Evolutionary conservation across 2,888 invertebrate species (phyloP), one percentile per base, ranked within the genome.

Genomic region (Brenthis ino): DNA sequence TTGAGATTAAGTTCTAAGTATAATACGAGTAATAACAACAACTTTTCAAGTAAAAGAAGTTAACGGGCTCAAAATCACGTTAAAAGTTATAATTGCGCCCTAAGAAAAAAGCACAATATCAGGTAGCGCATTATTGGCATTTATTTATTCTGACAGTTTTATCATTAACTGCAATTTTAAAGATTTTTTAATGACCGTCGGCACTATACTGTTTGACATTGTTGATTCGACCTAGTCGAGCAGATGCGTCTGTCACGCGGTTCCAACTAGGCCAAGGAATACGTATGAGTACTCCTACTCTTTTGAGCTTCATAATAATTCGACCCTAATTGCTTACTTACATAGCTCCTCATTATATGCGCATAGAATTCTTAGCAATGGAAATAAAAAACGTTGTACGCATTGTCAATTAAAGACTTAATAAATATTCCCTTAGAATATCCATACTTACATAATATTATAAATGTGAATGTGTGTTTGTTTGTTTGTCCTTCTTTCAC

Each of bases 241-340:
- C 82, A 83, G 83, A 85, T 84, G 85, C 82, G 80, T 78, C 82
- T 82, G 84, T 88, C 85, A 87, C 88, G 87, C 82, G 81, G 80
- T 76, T 77, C 79, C 79, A 89, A 85, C 80, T 84, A 77, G 88
- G 89, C 84, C 90, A 91, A 89, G 89, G 90, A 88, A 84, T 77
- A 71, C 74, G 75, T 81, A 82, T 82, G 54, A 66, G 53, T 85
- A 86, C 85, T 87, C 86, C 80, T 81, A 75, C 77, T 84, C 83
- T 82, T 83, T 82, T 63, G 16, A 57, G 37, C 58, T 58, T 63
- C 54, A 66, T 66, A 53, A 54, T 66, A 57, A 66, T 66, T 66
- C 57, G 58, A 60, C 58, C 51, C 50, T 51, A 66, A 60, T 66
- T 55, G 64, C 50, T 64, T 53, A 47, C 53, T 53, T 50, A 43